phyloP scores from a whole-genome alignment of 1,140 invertebrate genomes.

The Trypoxylus dichotomus region DNA sequence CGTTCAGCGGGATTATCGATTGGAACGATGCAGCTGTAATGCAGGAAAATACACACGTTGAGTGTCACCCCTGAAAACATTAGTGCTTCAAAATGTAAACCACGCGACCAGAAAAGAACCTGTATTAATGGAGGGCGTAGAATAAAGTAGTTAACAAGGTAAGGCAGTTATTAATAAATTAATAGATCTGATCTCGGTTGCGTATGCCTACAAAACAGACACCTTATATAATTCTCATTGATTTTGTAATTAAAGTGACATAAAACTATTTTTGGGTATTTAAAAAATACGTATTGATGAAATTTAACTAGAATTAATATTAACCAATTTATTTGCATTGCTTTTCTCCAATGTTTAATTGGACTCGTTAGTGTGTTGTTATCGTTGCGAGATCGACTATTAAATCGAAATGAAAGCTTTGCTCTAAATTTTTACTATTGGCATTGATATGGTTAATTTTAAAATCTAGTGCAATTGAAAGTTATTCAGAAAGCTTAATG shows the following conservation, averaged over 20 bases:
- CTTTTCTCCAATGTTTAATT: no score
- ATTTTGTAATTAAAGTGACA: background rate
- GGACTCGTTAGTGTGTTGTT: no score
- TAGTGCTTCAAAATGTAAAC: constrained; percentile 1
- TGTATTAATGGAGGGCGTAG: background rate
- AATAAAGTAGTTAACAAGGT: background rate
- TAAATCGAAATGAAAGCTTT: background rate
- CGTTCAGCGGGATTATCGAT: constrained; percentile 1
- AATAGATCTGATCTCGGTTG: background rate
- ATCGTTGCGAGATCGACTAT: no score
- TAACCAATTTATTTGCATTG: no score
- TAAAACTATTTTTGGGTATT: no score
- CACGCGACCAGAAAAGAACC: background rate
- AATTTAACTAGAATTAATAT: no score
- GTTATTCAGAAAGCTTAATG: background rate
- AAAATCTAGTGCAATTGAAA: background rate
- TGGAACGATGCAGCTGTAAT: constrained; percentile 3
- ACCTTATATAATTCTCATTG: background rate
- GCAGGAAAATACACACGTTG: constrained; percentile 12
- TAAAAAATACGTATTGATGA: no score
- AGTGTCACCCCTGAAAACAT: background rate
- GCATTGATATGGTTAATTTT: background rate
- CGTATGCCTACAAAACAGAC: no score
- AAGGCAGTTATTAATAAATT: background rate
- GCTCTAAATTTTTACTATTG: background rate